These are phyloP conservation scores for Colinus virginianus DNA, from an alignment of 2,113 vertebrate genomes.

Conservation along the genomic window DNA sequence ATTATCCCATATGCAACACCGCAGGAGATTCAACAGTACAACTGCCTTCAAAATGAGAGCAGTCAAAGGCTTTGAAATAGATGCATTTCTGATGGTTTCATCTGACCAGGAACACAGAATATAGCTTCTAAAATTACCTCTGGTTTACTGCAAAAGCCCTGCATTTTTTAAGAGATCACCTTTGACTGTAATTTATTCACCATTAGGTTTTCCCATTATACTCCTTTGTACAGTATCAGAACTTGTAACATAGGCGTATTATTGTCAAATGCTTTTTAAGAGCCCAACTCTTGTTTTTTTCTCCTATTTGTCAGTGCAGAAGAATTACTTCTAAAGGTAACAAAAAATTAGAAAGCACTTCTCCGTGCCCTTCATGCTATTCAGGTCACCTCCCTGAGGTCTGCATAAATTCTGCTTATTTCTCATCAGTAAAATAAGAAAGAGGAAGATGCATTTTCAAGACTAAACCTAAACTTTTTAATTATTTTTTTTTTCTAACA, in stretches of 20 bases:
- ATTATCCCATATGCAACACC: background rate
- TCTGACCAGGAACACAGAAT: conserved; percentile 1
- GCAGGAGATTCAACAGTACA: background rate
- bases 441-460: background rate
- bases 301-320: background rate
- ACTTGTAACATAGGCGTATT: background rate
- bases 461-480: background rate
- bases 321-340: background rate
- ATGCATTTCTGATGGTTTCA: background rate
- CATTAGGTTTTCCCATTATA: background rate
- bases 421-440: conserved; percentile 31
- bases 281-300: background rate
- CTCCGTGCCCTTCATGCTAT: conserved; percentile 28
- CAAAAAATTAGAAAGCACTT: conserved; percentile 6
- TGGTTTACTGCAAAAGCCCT: background rate
- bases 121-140: conserved; percentile 3
- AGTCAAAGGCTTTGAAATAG: background rate
- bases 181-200: background rate
- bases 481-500: background rate
- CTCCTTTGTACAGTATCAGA: background rate
- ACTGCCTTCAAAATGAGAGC: background rate
- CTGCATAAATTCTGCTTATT: conserved; percentile 34
- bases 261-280: background rate
- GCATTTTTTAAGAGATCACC: background rate
- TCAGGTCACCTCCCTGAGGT: conserved; percentile 32